Base-by-base conservation (phyloP, 2,888 invertebrate genomes). In the Polymixis lichenea region DNA sequence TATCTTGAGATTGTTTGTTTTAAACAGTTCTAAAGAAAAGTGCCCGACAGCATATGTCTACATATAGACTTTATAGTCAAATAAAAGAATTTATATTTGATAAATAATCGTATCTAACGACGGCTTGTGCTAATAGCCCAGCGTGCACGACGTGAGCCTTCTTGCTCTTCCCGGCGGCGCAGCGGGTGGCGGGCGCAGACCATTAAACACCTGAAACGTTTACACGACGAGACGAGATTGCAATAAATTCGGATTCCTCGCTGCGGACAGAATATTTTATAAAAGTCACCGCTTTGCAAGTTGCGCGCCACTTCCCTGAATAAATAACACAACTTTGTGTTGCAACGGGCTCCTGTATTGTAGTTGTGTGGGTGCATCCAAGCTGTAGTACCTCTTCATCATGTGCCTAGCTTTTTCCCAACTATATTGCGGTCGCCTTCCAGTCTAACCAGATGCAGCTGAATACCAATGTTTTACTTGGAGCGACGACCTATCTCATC, bases 221-320 rank as follows among this genome's bases (percentile, higher is more conserved):
- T 28, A 38, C 62, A 56, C 43, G 4, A 28, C 43, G 49, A 56
- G 22, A 65, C 73, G 46, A 68, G 68, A 76, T 76, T 56, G 58
- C 58, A 81, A 81, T 82, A 71, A 71, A 38, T 38, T 38, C 38
- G 38, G 6, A 62, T 55, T 69, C n/a, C 49, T 53, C 53, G 58
- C 56, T 49, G 17, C 49, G 32, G 46, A 49, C 17, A 28, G 53
- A 70, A 58, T 51, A 62, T 77, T 62, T 62, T 62, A 72, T 19
- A 49, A 69, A 49, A 46, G 56, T 51, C 15, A 9, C 32, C 9
- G 32, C 28, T 32, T 25, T 8, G n/a, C 19, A 19, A 62, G 32
- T 8, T 13, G 53, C 25, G 53, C 32, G 38, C 19, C 28, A 22
- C 38, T 62, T 62, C 22, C 28, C 19, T 38, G 56, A 73, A 76